Conservation (phyloP, 2,113 vertebrate species). For the Trogon surrucura region DNA sequence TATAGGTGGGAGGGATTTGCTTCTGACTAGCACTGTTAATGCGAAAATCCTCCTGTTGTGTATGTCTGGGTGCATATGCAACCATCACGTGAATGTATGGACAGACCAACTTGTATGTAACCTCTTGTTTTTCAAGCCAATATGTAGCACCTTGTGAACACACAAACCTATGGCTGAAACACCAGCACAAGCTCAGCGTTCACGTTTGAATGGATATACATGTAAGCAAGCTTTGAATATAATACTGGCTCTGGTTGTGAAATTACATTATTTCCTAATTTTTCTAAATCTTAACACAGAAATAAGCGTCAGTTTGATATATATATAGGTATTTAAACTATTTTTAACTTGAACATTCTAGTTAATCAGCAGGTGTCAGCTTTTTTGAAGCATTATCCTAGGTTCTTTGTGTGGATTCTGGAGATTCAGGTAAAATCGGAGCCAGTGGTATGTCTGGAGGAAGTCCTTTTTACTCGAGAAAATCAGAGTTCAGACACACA, state of each 20-base stretch:
- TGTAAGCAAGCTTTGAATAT: not conserved
- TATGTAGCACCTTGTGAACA: not conserved
- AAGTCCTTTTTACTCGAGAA: not conserved
- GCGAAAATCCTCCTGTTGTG: not conserved
- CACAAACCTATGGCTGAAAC: not conserved
- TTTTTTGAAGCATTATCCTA: not conserved
- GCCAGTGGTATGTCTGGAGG: not conserved
- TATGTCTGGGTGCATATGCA: not conserved
- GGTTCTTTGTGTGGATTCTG: not conserved
- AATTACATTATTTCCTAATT: not conserved
- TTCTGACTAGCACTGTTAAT: not conserved
- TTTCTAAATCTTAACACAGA: not conserved
- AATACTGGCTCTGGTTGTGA: not conserved
- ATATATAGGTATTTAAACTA: no score
- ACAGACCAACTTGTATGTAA: not conserved
- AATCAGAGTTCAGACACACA: not conserved
- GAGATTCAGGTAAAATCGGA: not conserved
- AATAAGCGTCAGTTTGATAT: not conserved
- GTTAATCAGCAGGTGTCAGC: not conserved
- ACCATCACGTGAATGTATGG: not conserved
- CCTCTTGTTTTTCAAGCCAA: not conserved
- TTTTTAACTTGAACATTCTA: not conserved
- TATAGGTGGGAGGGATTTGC: not conserved
- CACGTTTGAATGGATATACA: not conserved
- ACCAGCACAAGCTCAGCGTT: not conserved